phyloP scores from a whole-genome alignment of 1,140 invertebrate species.

The Drosophila carrolli region DNA sequence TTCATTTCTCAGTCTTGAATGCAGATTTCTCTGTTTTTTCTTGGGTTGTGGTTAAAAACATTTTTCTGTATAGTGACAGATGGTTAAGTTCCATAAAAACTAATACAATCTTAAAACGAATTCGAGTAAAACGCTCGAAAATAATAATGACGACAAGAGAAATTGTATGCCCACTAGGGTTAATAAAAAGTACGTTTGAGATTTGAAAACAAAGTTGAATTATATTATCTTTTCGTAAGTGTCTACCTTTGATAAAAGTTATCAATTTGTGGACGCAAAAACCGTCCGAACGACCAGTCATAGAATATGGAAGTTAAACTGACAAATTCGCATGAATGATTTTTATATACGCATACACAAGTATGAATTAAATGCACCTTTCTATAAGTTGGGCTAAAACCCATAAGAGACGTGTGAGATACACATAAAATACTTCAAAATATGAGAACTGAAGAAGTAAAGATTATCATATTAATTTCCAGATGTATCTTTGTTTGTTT shows the following conservation, averaged over 20 bases:
- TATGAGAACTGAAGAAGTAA: slow-evolving; percentile 35
- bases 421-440: slow-evolving; percentile 24
- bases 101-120: too few species aligned
- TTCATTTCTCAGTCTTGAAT: background rate
- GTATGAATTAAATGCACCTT: slow-evolving; percentile 23
- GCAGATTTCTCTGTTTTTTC: too few species aligned
- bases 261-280: background rate
- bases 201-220: too few species aligned
- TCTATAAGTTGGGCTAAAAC: slow-evolving; percentile 10
- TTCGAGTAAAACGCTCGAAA: too few species aligned
- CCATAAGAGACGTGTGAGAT: slow-evolving; percentile 1
- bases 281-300: background rate
- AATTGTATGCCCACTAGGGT: too few species aligned
- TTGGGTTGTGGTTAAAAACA: too few species aligned
- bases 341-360: slow-evolving; percentile 55
- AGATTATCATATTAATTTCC: slow-evolving; percentile 67
- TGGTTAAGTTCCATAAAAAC: too few species aligned
- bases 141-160: too few species aligned
- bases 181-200: too few species aligned
- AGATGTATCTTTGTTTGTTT: slow-evolving; percentile 18
- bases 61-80: too few species aligned
- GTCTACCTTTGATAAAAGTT: background rate
- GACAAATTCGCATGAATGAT: slow-evolving; percentile 61
- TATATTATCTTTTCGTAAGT: too few species aligned
- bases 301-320: slow-evolving; percentile 25